Evolutionary conservation across 2,113 vertebrate genomes (phyloP), one percentile per base, ranked within the genome.

Genomic region (Acinonyx jubatus): DNA sequence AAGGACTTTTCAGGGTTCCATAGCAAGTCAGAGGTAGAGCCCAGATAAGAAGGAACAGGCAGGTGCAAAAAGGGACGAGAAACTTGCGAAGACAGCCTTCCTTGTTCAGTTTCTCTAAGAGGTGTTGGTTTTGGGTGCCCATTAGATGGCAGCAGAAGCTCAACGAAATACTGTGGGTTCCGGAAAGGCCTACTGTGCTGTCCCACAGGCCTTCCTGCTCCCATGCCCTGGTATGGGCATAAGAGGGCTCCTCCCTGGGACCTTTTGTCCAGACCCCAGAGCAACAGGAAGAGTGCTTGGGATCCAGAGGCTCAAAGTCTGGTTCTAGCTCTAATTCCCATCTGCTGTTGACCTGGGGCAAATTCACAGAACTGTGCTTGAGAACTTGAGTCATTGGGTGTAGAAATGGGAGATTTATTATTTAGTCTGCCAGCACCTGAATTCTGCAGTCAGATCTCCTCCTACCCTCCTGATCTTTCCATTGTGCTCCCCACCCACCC

Each of bases 141-240:
- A 94, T 48, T 57, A 63, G 78, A 50, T 84, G 96, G 83, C 55
- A 94, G 87, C 71, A 97, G 83, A 96, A 78, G 33, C 71, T 66
- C 9, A 13, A 8, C 5, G 31, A 79, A 83, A 78, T 16, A 79
- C 52, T 18, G 41, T 31, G 52, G 29, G 8, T 57, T 11, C 23
- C 1, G 0, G 0, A 6, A 41, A 12, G 15, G 19, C 9, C 48
- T 36, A 12, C 71, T 7, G 4, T 3, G 31, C n/a, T 71, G 45
- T 50, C 50, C 23, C 27, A 69, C 19, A 13, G 41, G 9, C 0
- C 69, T 50, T 89, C 14, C 21, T 10, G 33, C 19, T 66, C 10
- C 31, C 14, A 33, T 19, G 45, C 50, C n/a, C 50, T 25, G 45
- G 2, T 84, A 8, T 55, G 45, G 52, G 25, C 4, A 0, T 3